Percentiles rank a stretch among this genome's conserved stretches.
These are phyloP conservation scores for Anas platyrhynchos DNA, from an alignment of 2,113 vertebrate genomes.

Conservation along the genomic window DNA sequence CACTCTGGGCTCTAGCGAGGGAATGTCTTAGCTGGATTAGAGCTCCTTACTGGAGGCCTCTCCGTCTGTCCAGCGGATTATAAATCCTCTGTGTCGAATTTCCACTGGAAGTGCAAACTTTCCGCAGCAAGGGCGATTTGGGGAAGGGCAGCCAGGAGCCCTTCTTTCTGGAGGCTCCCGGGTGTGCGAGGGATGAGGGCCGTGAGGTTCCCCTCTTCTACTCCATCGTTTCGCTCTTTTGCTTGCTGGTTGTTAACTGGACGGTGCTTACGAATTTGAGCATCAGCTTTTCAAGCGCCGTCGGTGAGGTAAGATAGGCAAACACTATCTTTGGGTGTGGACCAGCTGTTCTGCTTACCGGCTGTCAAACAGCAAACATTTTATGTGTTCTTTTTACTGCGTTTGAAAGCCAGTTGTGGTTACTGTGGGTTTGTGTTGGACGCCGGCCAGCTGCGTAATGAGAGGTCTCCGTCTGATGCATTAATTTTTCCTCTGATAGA, in stretches of 20 bases:
- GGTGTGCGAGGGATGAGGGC: neutral
- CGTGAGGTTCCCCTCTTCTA: neutral
- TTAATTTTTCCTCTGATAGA: neutral
- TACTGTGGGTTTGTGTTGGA: neutral
- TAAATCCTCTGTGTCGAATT: neutral
- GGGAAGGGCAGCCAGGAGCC: neutral
- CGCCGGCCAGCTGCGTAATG: neutral
- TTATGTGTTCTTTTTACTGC: neutral
- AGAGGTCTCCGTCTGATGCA: neutral
- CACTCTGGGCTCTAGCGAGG: neutral
- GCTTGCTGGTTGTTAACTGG: neutral
- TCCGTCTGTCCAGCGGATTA: neutral
- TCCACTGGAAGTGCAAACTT: neutral
- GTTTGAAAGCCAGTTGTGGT: neutral
- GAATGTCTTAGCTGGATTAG: neutral
- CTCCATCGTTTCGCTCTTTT: neutral
- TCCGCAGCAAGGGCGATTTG: neutral
- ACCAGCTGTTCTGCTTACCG: neutral
- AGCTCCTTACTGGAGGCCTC: neutral
- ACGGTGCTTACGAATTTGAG: neutral
- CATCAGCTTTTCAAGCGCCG: neutral
- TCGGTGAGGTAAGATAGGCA: neutral
- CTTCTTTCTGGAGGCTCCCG: fast-evolving
- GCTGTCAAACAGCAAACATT: neutral
- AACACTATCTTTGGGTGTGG: neutral